Evolutionary conservation across 2,797 vertebrate genomes (phyloP).

Genomic region (Eurystomus glaucurus): DNA sequence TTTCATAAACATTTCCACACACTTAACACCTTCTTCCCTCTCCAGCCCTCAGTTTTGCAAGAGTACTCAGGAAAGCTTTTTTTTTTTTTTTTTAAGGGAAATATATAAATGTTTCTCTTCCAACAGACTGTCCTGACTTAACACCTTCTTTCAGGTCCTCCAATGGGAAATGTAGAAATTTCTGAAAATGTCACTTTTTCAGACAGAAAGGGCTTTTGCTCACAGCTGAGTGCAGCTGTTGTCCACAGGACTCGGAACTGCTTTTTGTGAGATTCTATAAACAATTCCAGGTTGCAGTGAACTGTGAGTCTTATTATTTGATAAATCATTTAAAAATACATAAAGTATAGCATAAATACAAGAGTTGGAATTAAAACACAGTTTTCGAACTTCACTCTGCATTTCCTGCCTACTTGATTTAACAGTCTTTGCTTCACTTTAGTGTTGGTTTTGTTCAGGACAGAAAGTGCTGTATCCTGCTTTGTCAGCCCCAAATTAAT

Average conservation of each 20-base stretch:
- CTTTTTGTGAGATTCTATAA: slow-evolving; percentile 14
- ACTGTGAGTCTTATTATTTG: slow-evolving; percentile 8
- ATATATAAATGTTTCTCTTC: background rate
- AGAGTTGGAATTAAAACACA: slow-evolving; percentile 5
- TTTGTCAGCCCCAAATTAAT: background rate
- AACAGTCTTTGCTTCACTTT: slow-evolving; percentile 9
- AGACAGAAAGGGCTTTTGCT: background rate
- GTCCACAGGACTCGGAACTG: background rate
- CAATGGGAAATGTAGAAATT: slow-evolving; percentile 17
- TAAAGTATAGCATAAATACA: background rate
- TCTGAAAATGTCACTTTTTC: slow-evolving; percentile 23
- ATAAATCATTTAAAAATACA: background rate
- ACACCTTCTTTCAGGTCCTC: slow-evolving; percentile 5
- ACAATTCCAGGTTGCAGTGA: slow-evolving; percentile 3
- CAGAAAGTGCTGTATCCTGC: background rate
- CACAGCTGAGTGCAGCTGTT: slow-evolving; percentile 29
- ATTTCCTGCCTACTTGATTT: background rate
- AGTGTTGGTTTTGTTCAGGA: background rate
- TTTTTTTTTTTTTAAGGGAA: background rate
- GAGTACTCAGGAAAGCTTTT: background rate
- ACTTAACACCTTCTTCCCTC: slow-evolving; percentile 28
- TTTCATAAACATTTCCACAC: slow-evolving; percentile 48
- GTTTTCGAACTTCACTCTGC: background rate
- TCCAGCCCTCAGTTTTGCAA: background rate
- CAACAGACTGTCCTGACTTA: slow-evolving; percentile 40